A percentile compares a stretch with the other conserved stretches of the same genome.
phyloP scores from a whole-genome alignment of 2,797 vertebrate genomes.

The Xenopus petersii region DNA sequence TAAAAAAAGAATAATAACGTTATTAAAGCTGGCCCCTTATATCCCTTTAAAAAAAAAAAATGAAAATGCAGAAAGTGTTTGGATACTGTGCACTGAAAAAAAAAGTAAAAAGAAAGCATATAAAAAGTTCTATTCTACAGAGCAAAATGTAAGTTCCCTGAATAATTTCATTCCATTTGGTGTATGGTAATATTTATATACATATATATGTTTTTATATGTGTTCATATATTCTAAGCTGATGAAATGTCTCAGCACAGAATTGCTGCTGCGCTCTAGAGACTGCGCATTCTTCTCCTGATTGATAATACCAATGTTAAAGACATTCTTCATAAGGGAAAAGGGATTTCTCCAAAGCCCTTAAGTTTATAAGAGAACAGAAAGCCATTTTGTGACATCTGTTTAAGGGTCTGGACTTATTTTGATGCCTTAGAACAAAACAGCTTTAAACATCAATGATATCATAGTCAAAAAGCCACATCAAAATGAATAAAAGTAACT shows the following conservation, averaged over 20 bases:
- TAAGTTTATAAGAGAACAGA: slow-evolving; percentile 41
- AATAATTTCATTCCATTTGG: slow-evolving; percentile 36
- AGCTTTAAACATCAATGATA: not conserved
- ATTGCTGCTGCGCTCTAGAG: slow-evolving; percentile 46
- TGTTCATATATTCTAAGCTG: slow-evolving; percentile 36
- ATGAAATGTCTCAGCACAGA: slow-evolving; percentile 37
- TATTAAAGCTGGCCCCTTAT: slow-evolving; percentile 41
- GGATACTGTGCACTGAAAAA: slow-evolving; percentile 24
- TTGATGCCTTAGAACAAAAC: slow-evolving; percentile 10
- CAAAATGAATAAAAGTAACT: no score
- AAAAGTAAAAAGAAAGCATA: slow-evolving; percentile 24
- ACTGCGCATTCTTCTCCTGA: slow-evolving; percentile 38
- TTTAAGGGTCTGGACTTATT: slow-evolving; percentile 7
- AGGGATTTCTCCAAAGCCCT: slow-evolving; percentile 49
- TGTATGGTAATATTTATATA: slow-evolving; percentile 44
- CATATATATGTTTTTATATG: slow-evolving; percentile 35
- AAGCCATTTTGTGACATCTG: slow-evolving; percentile 39
- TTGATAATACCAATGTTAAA: slow-evolving; percentile 38
- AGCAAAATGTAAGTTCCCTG: slow-evolving; percentile 17
- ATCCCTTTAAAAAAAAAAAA: slow-evolving; percentile 31
- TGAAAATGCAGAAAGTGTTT: slow-evolving; percentile 52
- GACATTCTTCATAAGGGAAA: slow-evolving; percentile 47
- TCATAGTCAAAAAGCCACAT: not conserved
- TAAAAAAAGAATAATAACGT: slow-evolving; percentile 46
- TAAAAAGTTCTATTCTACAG: slow-evolving; percentile 7